phyloP scores from a whole-genome alignment of 2,797 vertebrate species.

The Pseudomugil gertrudae region DNA sequence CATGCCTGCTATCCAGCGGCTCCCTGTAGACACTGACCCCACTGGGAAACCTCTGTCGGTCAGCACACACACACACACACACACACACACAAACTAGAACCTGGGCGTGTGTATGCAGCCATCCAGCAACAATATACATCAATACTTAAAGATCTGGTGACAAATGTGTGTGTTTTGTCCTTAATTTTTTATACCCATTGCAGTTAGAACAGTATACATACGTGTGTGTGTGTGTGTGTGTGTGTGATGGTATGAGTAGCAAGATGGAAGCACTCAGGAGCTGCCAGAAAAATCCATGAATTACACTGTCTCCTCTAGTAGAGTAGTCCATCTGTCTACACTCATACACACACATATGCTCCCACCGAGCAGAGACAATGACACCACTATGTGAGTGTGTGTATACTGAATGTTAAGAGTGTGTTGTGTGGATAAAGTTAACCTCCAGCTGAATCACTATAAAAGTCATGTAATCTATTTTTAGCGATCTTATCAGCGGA shows the following conservation, averaged over 20 bases:
- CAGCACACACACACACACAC: slow-evolving; percentile 34
- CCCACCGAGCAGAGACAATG: slow-evolving; percentile 32
- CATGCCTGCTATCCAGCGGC: slow-evolving; percentile 56
- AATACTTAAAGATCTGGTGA: not conserved
- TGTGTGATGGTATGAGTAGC: slow-evolving; percentile 51
- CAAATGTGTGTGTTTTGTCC: not conserved
- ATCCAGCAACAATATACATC: not conserved
- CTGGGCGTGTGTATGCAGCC: not conserved
- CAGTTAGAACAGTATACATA: slow-evolving; percentile 4
- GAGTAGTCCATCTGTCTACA: slow-evolving; percentile 63
- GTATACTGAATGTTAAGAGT: slow-evolving; percentile 5
- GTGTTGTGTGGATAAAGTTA: not conserved
- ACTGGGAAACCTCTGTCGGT: slow-evolving; percentile 65
- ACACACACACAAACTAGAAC: not conserved
- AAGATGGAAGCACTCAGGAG: slow-evolving; percentile 55
- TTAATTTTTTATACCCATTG: slow-evolving; percentile 2
- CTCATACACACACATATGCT: slow-evolving; percentile 38
- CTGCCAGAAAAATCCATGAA: slow-evolving; percentile 63
- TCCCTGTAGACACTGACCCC: slow-evolving; percentile 69
- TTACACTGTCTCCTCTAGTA: slow-evolving; percentile 65
- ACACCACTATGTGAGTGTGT: slow-evolving; percentile 20
- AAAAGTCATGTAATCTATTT: slow-evolving; percentile 9
- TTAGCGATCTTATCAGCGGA: slow-evolving; percentile 19
- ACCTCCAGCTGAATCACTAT: slow-evolving; percentile 9
- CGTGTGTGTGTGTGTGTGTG: slow-evolving; percentile 20